These are phyloP conservation scores for Acanthochromis polyacanthus DNA, from an alignment of 2,113 vertebrate species.

Conservation along the genomic window DNA sequence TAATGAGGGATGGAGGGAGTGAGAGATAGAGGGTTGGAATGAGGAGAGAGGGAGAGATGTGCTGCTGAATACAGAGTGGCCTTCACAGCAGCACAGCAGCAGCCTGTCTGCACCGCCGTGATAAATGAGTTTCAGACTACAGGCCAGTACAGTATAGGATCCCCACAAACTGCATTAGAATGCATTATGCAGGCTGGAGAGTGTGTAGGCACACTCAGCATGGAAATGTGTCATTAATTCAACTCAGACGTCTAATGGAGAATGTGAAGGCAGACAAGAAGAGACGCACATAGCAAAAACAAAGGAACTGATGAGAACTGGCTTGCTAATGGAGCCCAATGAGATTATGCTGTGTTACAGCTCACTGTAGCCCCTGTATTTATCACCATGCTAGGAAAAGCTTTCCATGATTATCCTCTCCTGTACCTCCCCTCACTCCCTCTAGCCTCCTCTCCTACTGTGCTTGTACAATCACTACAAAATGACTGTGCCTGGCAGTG, in stretches of 20 bases:
- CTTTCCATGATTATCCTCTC: neutral
- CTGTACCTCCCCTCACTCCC: neutral
- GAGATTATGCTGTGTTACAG: slow-evolving; percentile 15
- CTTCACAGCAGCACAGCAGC: slow-evolving; percentile 20
- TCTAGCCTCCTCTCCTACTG: slow-evolving; percentile 18
- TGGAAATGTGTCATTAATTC: slow-evolving; percentile 26
- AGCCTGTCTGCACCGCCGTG: slow-evolving; percentile 22
- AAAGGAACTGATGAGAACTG: slow-evolving; percentile 21
- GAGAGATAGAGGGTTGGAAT: slow-evolving; percentile 24
- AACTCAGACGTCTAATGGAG: slow-evolving; percentile 34
- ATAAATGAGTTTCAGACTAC: slow-evolving; percentile 55
- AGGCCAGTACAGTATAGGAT: slow-evolving; percentile 25
- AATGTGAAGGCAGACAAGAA: slow-evolving; percentile 12
- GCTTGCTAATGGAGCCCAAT: slow-evolving; percentile 25
- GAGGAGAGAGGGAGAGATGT: slow-evolving; percentile 18
- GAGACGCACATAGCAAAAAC: neutral
- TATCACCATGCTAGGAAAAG: slow-evolving; percentile 35
- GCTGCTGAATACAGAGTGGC: slow-evolving; percentile 40
- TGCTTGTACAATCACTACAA: slow-evolving; percentile 36
- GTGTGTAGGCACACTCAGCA: slow-evolving; percentile 14
- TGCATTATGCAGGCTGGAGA: slow-evolving; percentile 24
- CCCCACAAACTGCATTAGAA: slow-evolving; percentile 37
- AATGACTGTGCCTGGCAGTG: slow-evolving; percentile 10
- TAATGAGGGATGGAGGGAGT: slow-evolving; percentile 11
- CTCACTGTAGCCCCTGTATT: slow-evolving; percentile 1